These are phyloP conservation scores for Labeo rohita DNA, from an alignment of 2,113 vertebrate genomes.

Conservation along the genomic window DNA sequence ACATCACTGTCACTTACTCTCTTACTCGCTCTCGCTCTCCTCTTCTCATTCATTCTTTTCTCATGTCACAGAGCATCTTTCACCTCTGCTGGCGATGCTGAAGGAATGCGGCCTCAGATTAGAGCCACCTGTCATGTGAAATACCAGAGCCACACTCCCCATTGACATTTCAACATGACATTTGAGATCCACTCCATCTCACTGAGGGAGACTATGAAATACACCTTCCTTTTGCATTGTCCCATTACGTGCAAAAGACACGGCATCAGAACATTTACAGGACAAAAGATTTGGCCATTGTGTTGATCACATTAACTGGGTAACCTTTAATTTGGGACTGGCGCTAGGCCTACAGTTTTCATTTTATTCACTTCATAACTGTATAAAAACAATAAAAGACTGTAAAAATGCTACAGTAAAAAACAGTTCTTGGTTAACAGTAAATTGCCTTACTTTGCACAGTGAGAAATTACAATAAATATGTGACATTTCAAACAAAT, in stretches of 20 bases:
- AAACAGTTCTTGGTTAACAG: neutral
- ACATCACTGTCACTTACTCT: neutral
- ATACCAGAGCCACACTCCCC: conserved; percentile 55
- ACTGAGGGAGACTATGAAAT: neutral
- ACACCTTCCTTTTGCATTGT: conserved; percentile 17
- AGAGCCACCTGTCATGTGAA: conserved; percentile 50
- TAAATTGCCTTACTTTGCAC: neutral
- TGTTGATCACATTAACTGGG: conserved; percentile 5
- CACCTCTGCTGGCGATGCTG: conserved; percentile 43
- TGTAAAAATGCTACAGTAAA: neutral
- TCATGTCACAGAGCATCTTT: conserved; percentile 51
- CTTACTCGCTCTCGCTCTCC: neutral
- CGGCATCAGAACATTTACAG: conserved; percentile 9
- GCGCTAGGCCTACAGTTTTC: neutral
- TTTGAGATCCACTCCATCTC: conserved; percentile 50
- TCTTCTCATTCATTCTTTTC: neutral
- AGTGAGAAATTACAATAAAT: neutral
- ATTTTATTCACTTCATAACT: neutral
- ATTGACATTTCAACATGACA: conserved; percentile 62
- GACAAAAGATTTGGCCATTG: neutral
- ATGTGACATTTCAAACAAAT: neutral
- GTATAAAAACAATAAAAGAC: neutral
- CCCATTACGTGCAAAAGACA: neutral
- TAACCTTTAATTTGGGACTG: conserved; percentile 3
- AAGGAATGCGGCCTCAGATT: conserved; percentile 56